phyloP scores from a whole-genome alignment of 1,140 invertebrate species.

The Lordiphosa clarofinis region DNA sequence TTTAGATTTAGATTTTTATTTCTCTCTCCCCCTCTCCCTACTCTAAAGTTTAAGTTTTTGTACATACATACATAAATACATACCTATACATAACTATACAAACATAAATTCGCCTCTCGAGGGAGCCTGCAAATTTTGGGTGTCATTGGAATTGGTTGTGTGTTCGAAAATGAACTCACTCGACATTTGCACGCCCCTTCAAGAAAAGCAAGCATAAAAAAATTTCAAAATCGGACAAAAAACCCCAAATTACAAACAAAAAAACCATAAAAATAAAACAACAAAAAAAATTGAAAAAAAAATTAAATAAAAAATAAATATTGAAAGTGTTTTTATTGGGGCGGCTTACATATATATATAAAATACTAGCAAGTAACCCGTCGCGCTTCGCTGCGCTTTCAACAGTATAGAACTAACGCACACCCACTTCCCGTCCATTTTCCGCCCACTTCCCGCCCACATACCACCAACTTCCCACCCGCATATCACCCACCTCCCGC shows the following conservation, averaged over 20 bases:
- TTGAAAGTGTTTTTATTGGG: conserved; percentile 5
- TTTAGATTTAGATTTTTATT: neutral
- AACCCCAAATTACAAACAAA: conserved; percentile 30
- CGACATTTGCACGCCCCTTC: conserved; percentile 21
- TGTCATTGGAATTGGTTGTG: conserved; percentile 47
- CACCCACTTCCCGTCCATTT: too few relatives aligned
- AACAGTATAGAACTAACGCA: too few relatives aligned
- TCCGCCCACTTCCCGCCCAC: too few relatives aligned
- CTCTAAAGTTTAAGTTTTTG: conserved; percentile 62
- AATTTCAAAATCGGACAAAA: conserved; percentile 46
- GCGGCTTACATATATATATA: too few relatives aligned
- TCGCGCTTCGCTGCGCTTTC: too few relatives aligned
- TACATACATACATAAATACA: conserved; percentile 62
- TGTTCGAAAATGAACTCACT: conserved; percentile 48
- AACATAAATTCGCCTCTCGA: conserved; percentile 45
- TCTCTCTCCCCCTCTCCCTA: neutral
- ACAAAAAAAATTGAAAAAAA: conserved; percentile 64
- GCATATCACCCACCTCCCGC: too few relatives aligned
- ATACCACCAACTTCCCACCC: too few relatives aligned
- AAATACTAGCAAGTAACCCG: too few relatives aligned
- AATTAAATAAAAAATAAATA: conserved; percentile 27
- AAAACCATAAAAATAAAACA: conserved; percentile 44
- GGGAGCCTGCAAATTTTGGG: conserved; percentile 30
- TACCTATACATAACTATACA: conserved; percentile 21
- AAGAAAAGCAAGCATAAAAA: conserved; percentile 28